Conservation (phyloP, 2,888 invertebrate genomes). For the Augochlorella aurata region DNA sequence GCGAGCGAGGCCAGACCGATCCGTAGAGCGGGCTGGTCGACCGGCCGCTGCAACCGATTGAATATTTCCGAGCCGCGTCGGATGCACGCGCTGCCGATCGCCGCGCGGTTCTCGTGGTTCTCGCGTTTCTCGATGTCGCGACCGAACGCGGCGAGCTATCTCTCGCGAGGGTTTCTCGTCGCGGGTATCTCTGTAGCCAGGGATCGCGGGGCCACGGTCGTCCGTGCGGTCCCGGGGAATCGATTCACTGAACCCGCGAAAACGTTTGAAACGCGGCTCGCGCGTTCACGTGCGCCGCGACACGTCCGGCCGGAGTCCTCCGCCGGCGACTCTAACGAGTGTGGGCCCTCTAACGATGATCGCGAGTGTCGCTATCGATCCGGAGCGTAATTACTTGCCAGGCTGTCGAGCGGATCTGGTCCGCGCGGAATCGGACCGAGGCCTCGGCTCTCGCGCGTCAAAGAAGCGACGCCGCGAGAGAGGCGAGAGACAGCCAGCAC, state of each 20-base stretch:
- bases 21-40: not conserved
- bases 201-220: not conserved
- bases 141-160: too few species aligned
- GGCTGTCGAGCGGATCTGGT: not conserved
- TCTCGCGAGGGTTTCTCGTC: not conserved
- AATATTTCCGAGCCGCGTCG: conserved; percentile 14
- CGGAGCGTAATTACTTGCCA: conserved; percentile 21
- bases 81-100: not conserved
- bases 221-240: not conserved
- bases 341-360: conserved; percentile 19
- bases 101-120: not conserved
- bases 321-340: conserved; percentile 17
- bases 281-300: conserved; percentile 16
- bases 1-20: not conserved
- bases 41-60: conserved; percentile 9
- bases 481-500: too few species aligned
- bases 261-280: conserved; percentile 10
- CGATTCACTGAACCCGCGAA: conserved; percentile 20
- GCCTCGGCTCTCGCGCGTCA: not conserved
- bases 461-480: not conserved
- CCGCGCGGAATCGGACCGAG: not conserved
- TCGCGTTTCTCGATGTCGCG: not conserved
- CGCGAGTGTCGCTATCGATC: not conserved
- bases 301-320: not conserved
- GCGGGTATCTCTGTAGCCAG: conserved; percentile 3